Base-by-base conservation (phyloP, 2,113 vertebrate species). In the Coregonus clupeaformis region DNA sequence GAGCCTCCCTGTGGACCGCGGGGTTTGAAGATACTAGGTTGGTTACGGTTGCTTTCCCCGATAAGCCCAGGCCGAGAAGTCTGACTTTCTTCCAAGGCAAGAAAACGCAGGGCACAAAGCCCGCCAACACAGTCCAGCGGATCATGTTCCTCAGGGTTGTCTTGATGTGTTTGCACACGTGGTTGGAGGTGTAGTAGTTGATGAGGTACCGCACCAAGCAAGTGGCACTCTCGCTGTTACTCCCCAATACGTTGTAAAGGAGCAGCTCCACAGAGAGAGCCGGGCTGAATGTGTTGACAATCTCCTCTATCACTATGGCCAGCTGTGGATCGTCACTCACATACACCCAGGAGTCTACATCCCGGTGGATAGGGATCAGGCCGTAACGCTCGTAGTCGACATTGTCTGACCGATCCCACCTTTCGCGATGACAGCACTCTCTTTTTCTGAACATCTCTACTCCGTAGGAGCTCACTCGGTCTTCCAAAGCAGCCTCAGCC, bases 131-230 rank as follows among this genome's bases (percentile, higher is more conserved):
- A 30, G 64, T 67, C 64, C 64, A 67, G 25, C 29, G 64, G 14
- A 67, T 67, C 64, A 67, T 29, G 64, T 27, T 67, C 29, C 64
- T 67, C 27, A 67, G 64, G 64, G 64, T 67, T 7, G 29, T 67
- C 64, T 67, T 67, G 27, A 67, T 29, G 29, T 29, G 29, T 29
- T 29, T 2, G 29, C 29, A 3, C 29, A 29, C 2, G 29, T 29
- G 29, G 29, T 29, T 29, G 0, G 29, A 29, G 29, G 29, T 2
- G 29, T 29, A 29, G 29, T 29, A 29, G 29, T 29, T 29, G 29
- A 29, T 29, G 29, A 29, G 29, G 29, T 29, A 29, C 29, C 29
- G 29, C 3, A 29, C 29, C 29, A 29, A 29, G 2, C 3, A 29
- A 29, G 29, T 29, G 29, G 29, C 2, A 2, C 29, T 29, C 29